Conservation (phyloP, 2,888 invertebrate species). For the Hyposoter dolosus region DNA sequence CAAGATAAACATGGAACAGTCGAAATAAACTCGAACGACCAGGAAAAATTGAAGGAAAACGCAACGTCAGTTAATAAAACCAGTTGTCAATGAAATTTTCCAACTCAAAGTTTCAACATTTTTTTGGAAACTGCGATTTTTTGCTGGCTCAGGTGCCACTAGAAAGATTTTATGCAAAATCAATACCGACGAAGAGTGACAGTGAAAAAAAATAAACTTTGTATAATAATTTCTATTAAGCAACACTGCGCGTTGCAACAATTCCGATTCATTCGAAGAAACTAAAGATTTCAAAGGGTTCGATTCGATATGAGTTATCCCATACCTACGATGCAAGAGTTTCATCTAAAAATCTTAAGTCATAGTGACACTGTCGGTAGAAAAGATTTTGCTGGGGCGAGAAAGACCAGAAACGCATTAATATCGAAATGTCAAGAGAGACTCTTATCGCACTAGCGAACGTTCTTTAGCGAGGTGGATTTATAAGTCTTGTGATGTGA, state of each 20-base stretch:
- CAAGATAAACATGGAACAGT: neutral
- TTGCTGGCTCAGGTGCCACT: neutral
- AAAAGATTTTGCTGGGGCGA: slow-evolving; percentile 18
- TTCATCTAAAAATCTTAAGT: slow-evolving; percentile 12
- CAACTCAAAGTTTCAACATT: no score
- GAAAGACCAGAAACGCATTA: slow-evolving; percentile 41
- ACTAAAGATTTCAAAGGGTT: neutral
- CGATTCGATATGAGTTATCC: neutral
- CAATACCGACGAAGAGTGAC: neutral
- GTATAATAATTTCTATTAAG: neutral
- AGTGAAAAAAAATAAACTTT: neutral
- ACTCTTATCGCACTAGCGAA: slow-evolving; percentile 19
- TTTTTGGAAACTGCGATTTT: neutral
- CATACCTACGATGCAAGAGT: neutral
- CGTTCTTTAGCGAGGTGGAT: slow-evolving; percentile 24
- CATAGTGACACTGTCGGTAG: slow-evolving; percentile 35
- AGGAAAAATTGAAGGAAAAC: neutral
- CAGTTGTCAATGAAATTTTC: neutral
- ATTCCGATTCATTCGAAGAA: neutral
- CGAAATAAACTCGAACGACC: neutral
- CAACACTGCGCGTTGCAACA: neutral
- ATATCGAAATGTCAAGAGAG: slow-evolving; percentile 37
- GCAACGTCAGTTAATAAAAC: neutral
- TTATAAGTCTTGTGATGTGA: slow-evolving; percentile 36
- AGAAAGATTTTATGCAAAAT: neutral